Conservation (phyloP, 2,113 vertebrate species). For the Elachura formosa region DNA sequence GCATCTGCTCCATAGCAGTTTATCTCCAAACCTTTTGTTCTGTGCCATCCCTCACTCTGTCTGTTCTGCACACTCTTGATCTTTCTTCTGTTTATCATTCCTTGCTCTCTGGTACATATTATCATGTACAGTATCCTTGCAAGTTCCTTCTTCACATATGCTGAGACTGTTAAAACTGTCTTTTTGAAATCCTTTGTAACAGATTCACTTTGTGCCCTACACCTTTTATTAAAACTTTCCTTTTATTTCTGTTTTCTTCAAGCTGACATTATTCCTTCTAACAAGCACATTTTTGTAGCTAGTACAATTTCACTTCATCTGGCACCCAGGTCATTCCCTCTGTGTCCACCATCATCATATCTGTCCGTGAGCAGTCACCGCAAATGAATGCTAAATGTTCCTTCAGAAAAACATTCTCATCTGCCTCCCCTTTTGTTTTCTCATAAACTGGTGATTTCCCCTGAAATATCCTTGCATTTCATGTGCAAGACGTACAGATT, state of each 20-base stretch:
- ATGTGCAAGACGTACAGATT: not conserved
- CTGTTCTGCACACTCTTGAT: slow-evolving; percentile 38
- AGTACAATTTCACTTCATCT: not conserved
- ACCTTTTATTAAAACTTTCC: not conserved
- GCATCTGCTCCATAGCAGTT: slow-evolving; percentile 42
- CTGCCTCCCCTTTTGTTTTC: not conserved
- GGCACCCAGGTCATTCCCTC: not conserved
- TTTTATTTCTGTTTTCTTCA: not conserved
- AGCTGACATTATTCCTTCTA: not conserved
- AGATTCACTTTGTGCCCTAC: not conserved
- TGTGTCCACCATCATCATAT: not conserved
- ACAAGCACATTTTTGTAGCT: not conserved
- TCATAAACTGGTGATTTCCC: not conserved
- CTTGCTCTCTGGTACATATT: not conserved
- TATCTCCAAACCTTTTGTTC: slow-evolving; percentile 47
- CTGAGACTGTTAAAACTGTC: not conserved
- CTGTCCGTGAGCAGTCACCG: not conserved
- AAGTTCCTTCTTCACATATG: not conserved
- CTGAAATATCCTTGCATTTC: not conserved
- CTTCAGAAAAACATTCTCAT: not conserved
- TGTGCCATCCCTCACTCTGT: slow-evolving; percentile 31
- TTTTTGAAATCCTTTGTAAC: not conserved
- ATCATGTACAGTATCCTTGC: not conserved
- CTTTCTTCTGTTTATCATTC: slow-evolving; percentile 42
- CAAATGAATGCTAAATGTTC: not conserved